Evolutionary conservation across 2,113 vertebrate species (phyloP).

Genomic region (Xyliphius kryptos): DNA sequence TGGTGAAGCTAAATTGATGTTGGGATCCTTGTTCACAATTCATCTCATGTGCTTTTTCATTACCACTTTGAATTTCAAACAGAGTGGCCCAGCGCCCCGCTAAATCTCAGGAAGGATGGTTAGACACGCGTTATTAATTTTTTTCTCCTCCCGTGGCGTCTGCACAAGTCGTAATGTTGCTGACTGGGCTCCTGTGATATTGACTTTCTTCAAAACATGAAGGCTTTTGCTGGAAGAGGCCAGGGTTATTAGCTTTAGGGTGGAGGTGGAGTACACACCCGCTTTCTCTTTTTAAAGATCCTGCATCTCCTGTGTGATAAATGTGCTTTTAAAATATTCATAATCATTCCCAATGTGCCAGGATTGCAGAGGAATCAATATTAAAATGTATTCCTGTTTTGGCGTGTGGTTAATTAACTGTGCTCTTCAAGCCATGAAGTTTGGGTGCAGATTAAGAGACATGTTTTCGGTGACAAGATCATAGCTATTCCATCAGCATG

Average conservation of each 20-base stretch:
- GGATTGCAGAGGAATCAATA: constrained; percentile 61
- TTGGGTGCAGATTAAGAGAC: constrained; percentile 68
- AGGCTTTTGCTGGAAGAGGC: constrained; percentile 75
- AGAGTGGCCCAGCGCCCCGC: too few species aligned
- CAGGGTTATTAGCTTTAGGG: constrained; percentile 75
- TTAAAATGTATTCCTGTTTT: constrained; percentile 75
- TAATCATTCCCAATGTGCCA: constrained; percentile 68
- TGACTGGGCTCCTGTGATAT: constrained; percentile 71
- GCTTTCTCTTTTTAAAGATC: constrained; percentile 55
- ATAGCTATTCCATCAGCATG: constrained; percentile 53
- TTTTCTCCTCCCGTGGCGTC: constrained; percentile 60
- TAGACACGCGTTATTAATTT: too few species aligned
- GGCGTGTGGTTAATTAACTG: constrained; percentile 72
- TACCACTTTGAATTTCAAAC: too few species aligned
- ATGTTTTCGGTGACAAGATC: constrained; percentile 51
- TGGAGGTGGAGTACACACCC: constrained; percentile 54
- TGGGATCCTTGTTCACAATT: too few species aligned
- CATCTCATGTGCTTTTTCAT: too few species aligned
- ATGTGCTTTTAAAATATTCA: constrained; percentile 79
- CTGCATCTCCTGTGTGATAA: constrained; percentile 68
- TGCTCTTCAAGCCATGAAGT: constrained; percentile 67
- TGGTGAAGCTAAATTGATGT: too few species aligned
- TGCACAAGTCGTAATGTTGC: constrained; percentile 73
- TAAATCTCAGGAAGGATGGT: too few species aligned
- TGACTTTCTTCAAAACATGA: constrained; percentile 78